phyloP scores from a whole-genome alignment of 2,797 vertebrate genomes.

The Chelonia mydas region DNA sequence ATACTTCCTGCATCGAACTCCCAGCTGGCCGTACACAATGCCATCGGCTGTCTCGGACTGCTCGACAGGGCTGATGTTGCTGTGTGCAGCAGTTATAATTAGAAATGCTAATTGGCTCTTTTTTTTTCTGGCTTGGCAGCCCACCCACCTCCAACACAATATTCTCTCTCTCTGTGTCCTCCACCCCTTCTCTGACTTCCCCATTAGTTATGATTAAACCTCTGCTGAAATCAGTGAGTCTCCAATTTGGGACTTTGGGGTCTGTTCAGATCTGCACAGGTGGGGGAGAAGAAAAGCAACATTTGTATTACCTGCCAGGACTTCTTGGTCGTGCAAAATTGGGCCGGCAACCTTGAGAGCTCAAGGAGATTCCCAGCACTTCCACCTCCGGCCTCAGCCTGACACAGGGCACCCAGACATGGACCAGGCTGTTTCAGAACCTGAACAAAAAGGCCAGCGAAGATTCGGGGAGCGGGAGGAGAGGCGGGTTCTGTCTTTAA shows the following conservation, averaged over 20 bases:
- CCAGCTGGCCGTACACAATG: conserved; percentile 40
- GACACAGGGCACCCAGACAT: not conserved
- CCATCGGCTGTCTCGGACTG: conserved; percentile 24
- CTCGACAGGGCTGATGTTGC: conserved; percentile 35
- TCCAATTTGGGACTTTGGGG: not conserved
- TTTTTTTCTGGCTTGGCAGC: conserved; percentile 62
- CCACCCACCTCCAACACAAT: conserved; percentile 60
- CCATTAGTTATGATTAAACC: not conserved
- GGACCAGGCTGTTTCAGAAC: not conserved
- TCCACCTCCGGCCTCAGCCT: not conserved
- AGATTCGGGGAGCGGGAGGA: not conserved
- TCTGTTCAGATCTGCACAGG: not conserved
- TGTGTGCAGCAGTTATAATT: conserved; percentile 53
- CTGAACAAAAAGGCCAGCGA: not conserved
- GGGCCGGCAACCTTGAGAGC: not conserved
- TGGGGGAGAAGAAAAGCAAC: not conserved
- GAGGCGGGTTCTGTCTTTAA: not conserved
- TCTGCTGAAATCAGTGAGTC: rapidly evolving
- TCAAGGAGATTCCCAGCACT: not conserved
- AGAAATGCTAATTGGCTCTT: conserved; percentile 71
- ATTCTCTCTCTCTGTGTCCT: conserved; percentile 44
- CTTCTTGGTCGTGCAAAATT: not conserved
- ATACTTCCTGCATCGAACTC: not conserved
- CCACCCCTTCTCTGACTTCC: not conserved
- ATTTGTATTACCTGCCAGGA: not conserved